A percentile compares a stretch with the other conserved stretches of the same genome.
These are phyloP conservation scores for Cephus nigrinus DNA, from an alignment of 2,888 invertebrate genomes.

Conservation along the genomic window DNA sequence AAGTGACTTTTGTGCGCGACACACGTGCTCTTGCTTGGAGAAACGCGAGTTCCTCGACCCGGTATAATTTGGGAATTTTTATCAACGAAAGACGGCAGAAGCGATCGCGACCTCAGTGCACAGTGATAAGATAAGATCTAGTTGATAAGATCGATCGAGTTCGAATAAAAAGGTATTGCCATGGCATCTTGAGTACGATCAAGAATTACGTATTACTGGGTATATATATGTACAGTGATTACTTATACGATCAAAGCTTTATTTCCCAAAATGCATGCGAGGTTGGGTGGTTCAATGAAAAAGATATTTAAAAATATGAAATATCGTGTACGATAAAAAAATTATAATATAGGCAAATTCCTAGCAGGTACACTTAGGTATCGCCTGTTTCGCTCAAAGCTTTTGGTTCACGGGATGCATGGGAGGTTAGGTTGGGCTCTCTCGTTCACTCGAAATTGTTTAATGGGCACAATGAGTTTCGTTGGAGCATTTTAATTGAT, in stretches of 20 bases:
- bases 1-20: slow-evolving; percentile 36
- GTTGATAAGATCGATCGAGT: not conserved
- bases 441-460: slow-evolving; percentile 45
- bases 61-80: not conserved
- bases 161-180: not conserved
- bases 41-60: not conserved
- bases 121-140: not conserved
- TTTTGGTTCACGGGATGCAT: not conserved
- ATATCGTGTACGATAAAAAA: not conserved
- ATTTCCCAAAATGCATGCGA: not conserved
- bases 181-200: not conserved
- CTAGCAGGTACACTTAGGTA: not conserved
- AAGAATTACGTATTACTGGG: not conserved
- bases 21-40: slow-evolving; percentile 23
- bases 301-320: not conserved
- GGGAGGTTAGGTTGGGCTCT: not conserved
- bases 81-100: not conserved
- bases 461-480: slow-evolving; percentile 62
- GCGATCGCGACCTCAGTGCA: not conserved
- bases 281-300: not conserved
- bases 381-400: not conserved
- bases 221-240: too few relatives aligned
- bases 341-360: not conserved
- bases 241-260: not conserved
- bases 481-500: slow-evolving; percentile 60